Percentiles rank a stretch among this genome's conserved stretches.
phyloP scores from a whole-genome alignment of 2,888 invertebrate species.

The Pachliopta kotzebuea region DNA sequence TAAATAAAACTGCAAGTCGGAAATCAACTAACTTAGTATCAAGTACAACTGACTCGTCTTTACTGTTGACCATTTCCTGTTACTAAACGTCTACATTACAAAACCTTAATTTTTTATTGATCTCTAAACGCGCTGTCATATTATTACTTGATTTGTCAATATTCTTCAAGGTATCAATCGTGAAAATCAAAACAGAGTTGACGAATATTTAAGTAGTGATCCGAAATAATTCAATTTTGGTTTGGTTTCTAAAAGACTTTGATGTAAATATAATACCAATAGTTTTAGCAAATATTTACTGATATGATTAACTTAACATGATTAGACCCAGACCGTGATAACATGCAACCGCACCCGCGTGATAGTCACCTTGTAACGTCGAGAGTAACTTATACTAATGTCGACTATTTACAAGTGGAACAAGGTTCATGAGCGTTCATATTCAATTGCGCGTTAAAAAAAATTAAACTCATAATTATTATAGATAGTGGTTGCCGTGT shows the following conservation, averaged over 20 bases:
- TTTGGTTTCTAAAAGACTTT: not conserved
- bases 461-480: slow-evolving; percentile 21
- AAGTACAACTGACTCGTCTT: not conserved
- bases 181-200: not conserved
- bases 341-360: slow-evolving; percentile 38
- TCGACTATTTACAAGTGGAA: slow-evolving; percentile 68
- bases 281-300: slow-evolving; percentile 16
- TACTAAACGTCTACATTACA: slow-evolving; percentile 3
- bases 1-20: not conserved
- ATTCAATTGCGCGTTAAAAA: slow-evolving; percentile 31
- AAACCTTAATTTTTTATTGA: no score
- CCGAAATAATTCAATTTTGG: not conserved
- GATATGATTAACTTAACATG: slow-evolving; percentile 20
- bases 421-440: slow-evolving; percentile 74
- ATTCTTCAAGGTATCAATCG: no score
- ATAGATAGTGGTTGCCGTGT: not conserved
- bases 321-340: slow-evolving; percentile 41
- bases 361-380: slow-evolving; percentile 62
- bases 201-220: slow-evolving; percentile 11
- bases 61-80: slow-evolving; percentile 1
- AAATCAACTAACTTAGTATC: not conserved
- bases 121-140: no score
- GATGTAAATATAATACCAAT: slow-evolving; percentile 10
- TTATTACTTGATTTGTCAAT: no score
- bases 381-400: slow-evolving; percentile 55